Percentiles rank a stretch among this genome's conserved stretches.
These are phyloP conservation scores for Parazoanthus atlanticus DNA, from an alignment of 92 coral and sea anemone genomes.

Conservation along the genomic window DNA sequence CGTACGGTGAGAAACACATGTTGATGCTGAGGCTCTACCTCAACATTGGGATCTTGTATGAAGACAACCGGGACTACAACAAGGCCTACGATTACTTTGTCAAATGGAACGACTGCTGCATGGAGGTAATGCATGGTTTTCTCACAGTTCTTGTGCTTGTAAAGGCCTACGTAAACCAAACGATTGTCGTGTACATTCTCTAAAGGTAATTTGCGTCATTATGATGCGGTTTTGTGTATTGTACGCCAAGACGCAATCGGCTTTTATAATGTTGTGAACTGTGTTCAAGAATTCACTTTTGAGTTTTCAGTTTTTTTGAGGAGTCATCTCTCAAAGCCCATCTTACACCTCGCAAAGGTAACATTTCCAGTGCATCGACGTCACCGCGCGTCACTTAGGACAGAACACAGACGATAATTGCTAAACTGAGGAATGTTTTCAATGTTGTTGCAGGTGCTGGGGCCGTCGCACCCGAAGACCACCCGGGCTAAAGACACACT, in stretches of 20 bases:
- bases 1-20: constrained; percentile 98
- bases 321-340: too few relatives aligned
- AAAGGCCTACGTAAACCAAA: background rate
- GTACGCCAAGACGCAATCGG: too few relatives aligned
- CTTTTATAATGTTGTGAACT: too few relatives aligned
- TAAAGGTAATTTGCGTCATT: background rate
- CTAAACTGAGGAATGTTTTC: background rate
- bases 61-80: constrained; percentile 89
- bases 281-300: too few relatives aligned
- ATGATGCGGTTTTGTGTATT: too few relatives aligned
- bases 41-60: constrained; percentile 94
- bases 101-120: constrained; percentile 92
- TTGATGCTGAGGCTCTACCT: constrained; percentile 84
- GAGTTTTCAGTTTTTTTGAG: too few relatives aligned
- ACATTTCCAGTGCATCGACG: background rate
- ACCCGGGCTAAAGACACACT: constrained; percentile 91
- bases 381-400: background rate
- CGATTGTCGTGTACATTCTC: background rate
- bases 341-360: background rate
- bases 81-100: constrained; percentile 97
- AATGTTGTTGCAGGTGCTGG: constrained; percentile 75
- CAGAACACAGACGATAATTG: background rate
- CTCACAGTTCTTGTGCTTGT: background rate
- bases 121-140: constrained; percentile 70
- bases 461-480: constrained; percentile 91